Conservation (phyloP, 2,113 vertebrate species). For the Lanius collurio region DNA sequence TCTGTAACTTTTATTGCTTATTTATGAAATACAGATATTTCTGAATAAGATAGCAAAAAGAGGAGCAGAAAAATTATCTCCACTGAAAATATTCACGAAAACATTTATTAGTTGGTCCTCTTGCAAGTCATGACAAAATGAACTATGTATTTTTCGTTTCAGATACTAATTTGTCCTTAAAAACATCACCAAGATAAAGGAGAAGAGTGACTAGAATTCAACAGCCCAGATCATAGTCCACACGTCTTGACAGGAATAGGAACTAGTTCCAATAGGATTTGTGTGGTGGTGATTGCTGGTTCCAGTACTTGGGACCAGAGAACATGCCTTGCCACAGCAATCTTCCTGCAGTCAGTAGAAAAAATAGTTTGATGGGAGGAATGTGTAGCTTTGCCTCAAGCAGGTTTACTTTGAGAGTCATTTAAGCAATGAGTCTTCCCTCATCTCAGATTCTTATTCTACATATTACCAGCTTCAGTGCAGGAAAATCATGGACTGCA, state of each 20-base stretch:
- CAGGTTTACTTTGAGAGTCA: background rate
- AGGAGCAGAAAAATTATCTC: background rate
- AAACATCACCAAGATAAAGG: background rate
- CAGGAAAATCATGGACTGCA: background rate
- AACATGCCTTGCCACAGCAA: too few species aligned
- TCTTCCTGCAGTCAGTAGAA: background rate
- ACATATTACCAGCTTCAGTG: background rate
- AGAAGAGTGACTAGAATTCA: background rate
- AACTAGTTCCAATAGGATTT: background rate
- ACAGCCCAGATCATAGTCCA: background rate
- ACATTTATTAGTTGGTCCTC: background rate
- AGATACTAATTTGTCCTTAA: background rate
- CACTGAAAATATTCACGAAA: background rate
- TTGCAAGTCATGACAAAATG: background rate
- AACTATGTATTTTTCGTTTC: background rate
- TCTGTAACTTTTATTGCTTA: background rate
- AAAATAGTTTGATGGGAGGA: background rate
- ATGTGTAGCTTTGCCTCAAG: background rate
- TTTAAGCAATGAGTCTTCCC: background rate
- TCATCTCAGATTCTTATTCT: background rate
- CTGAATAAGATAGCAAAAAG: background rate
- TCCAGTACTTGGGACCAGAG: background rate
- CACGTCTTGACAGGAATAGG: fast-evolving
- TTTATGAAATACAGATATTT: background rate
- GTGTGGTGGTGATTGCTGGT: background rate